phyloP scores from a whole-genome alignment of 2,888 invertebrate species.

The Torymus aiolomorphi region DNA sequence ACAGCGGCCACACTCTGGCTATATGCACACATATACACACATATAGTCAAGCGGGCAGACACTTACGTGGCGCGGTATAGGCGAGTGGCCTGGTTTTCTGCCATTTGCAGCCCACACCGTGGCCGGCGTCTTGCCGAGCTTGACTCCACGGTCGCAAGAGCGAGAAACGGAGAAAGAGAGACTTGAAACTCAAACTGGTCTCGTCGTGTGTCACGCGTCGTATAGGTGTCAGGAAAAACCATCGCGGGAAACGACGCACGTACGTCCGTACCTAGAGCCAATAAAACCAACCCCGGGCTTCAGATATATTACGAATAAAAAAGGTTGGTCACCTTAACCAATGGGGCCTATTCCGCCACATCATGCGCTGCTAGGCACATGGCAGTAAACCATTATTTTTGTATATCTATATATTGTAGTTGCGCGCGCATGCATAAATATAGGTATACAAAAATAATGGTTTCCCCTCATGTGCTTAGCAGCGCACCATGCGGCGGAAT shows the following conservation, averaged over 20 bases:
- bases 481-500: too few species aligned
- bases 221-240: conserved; percentile 10
- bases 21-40: too few species aligned
- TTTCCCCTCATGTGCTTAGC: too few species aligned
- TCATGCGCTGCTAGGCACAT: too few species aligned
- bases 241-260: background rate
- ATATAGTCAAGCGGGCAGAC: background rate
- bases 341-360: too few species aligned
- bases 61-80: too few species aligned
- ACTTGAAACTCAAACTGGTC: conserved; percentile 19
- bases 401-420: too few species aligned
- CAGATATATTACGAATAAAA: background rate
- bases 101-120: conserved; percentile 43
- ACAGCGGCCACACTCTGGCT: background rate
- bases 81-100: conserved; percentile 47
- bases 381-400: too few species aligned
- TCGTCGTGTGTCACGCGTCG: conserved; percentile 3
- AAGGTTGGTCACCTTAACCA: too few species aligned
- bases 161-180: background rate
- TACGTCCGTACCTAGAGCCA: background rate
- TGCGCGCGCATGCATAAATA: too few species aligned
- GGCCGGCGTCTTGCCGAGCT: conserved; percentile 5
- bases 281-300: conserved; percentile 22
- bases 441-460: too few species aligned
- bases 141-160: conserved; percentile 23